Percentiles rank a stretch among this genome's conserved stretches.
Conservation (phyloP, 2,113 vertebrate genomes). For the Cebidichthys violaceus region DNA sequence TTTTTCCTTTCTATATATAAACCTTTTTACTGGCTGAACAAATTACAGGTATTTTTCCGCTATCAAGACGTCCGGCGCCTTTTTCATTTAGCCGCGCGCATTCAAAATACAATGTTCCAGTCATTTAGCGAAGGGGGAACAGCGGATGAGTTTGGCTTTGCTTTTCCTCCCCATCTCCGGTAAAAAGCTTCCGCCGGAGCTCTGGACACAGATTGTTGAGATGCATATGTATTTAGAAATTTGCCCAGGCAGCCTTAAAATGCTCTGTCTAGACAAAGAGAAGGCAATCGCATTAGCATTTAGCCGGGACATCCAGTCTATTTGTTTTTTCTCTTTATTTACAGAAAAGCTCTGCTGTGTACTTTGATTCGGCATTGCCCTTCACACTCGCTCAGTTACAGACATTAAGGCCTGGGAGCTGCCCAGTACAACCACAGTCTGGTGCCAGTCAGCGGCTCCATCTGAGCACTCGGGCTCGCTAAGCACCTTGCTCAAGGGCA, state of each 20-base stretch:
- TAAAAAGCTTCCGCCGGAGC: constrained; percentile 64
- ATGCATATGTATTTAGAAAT: constrained; percentile 48
- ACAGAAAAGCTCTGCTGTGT: constrained; percentile 35
- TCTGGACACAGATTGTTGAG: constrained; percentile 38
- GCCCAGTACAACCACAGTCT: constrained; percentile 21
- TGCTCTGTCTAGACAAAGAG: constrained; percentile 56
- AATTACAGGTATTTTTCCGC: constrained; percentile 77
- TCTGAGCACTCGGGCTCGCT: constrained; percentile 17
- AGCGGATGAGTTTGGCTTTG: constrained; percentile 22
- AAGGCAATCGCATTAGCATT: constrained; percentile 68
- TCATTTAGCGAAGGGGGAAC: constrained; percentile 34
- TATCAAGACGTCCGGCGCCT: constrained; percentile 58
- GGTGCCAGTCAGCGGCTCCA: constrained; percentile 53
- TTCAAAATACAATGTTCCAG: constrained; percentile 40
- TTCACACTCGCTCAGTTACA: constrained; percentile 40
- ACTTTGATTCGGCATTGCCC: constrained; percentile 18
- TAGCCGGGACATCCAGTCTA: constrained; percentile 30
- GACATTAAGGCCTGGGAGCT: constrained; percentile 36
- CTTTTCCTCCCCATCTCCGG: constrained; percentile 14
- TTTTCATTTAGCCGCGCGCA: constrained; percentile 50
- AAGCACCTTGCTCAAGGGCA: constrained; percentile 69
- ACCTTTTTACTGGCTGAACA: constrained; percentile 78
- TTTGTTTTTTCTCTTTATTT: constrained; percentile 55
- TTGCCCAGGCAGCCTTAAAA: constrained; percentile 44
- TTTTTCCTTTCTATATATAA: constrained; percentile 72